phyloP scores from a whole-genome alignment of 1,140 invertebrate species.

The Drosophila melanogaster region DNA sequence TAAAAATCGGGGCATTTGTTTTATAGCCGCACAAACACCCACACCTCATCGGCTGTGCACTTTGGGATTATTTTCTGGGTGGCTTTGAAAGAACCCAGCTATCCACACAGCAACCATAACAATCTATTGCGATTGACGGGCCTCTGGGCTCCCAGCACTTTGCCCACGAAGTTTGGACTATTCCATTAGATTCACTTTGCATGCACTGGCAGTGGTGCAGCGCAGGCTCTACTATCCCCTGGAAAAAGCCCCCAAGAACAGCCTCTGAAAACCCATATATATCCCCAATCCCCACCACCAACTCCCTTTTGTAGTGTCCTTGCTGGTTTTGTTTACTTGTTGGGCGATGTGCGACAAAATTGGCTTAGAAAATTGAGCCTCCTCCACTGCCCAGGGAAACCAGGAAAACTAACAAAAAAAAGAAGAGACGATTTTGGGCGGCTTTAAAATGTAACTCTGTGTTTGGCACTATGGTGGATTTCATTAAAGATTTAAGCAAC shows the following conservation, averaged over 20 bases:
- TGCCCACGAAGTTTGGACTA: conserved; percentile 43
- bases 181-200: conserved; percentile 63
- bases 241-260: background rate
- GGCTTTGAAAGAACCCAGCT: conserved; percentile 2
- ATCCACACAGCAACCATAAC: conserved; percentile 33
- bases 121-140: conserved; percentile 64
- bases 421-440: conserved; percentile 7
- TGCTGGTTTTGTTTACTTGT: conserved; percentile 50
- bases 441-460: conserved; percentile 81
- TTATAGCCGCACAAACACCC: conserved; percentile 24
- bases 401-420: conserved; percentile 6
- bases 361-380: conserved; percentile 80
- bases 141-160: conserved; percentile 34
- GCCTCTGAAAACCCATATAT: too few species aligned
- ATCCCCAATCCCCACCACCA: background rate
- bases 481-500: conserved; percentile 81
- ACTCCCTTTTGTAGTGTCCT: conserved; percentile 17
- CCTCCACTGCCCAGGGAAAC: conserved; percentile 36
- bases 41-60: conserved; percentile 32
- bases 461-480: conserved; percentile 70
- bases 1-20: background rate
- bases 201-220: conserved; percentile 22
- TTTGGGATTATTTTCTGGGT: conserved; percentile 37
- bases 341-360: conserved; percentile 69
- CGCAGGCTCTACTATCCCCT: background rate